Conservation (phyloP, 2,888 invertebrate genomes). For the Sarcophaga subvicina region DNA sequence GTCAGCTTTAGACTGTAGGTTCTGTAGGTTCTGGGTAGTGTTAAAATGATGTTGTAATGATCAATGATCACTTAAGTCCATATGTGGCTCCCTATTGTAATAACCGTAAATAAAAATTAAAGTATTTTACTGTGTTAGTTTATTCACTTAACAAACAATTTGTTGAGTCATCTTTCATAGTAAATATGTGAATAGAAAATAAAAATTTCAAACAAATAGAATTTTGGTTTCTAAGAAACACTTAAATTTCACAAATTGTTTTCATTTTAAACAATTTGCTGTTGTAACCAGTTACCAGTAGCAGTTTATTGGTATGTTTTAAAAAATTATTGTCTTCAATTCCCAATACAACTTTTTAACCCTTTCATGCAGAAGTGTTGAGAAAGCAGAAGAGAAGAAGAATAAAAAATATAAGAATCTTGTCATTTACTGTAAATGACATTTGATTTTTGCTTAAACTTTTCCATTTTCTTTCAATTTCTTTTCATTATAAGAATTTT, state of each 20-base stretch:
- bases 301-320: neutral
- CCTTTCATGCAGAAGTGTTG: neutral
- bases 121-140: no score
- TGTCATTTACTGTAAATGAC: slow-evolving; percentile 24
- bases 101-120: no score
- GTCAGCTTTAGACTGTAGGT: no score
- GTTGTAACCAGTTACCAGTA: neutral
- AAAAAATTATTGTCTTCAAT: neutral
- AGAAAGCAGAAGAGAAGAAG: neutral
- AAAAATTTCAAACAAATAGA: neutral
- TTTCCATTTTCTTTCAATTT: neutral
- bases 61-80: no score
- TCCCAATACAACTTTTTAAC: slow-evolving; percentile 12
- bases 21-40: no score
- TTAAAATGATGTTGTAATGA: no score
- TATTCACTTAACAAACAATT: no score
- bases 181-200: neutral
- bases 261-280: neutral
- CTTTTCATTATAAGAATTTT: neutral
- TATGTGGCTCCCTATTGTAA: no score
- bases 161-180: no score
- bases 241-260: neutral
- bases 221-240: neutral
- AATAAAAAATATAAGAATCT: neutral
- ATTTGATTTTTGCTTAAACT: slow-evolving; percentile 22